Base-by-base conservation (phyloP, 2,797 vertebrate genomes). In the Uromys caudimaculatus region DNA sequence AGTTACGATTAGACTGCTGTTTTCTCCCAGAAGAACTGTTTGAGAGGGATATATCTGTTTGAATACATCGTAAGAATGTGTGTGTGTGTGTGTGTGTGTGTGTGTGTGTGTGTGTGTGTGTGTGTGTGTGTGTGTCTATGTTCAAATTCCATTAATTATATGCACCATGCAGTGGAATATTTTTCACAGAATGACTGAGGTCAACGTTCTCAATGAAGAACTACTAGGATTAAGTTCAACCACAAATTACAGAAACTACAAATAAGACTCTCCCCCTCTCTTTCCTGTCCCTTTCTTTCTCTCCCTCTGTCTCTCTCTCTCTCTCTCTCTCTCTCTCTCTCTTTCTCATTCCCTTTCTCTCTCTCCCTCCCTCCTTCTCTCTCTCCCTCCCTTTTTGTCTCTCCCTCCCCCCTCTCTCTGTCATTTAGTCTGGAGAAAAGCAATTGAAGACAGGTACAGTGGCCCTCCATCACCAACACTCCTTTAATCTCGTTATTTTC, bases 191-290 rank as follows among this genome's bases (percentile, higher is more conserved):
- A 73, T 75, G 23, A 2, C 21, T 47, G 54, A 76, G 24, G 24
- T 76, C 29, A 89, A 12, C 11, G 69, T 67, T 95, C 24, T 44
- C 41, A 58, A 21, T 62, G 67, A 35, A 83, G 13, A 44, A 47
- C 92, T 82, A 54, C 82, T 75, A 41, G 19, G 17, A 93, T 58
- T 76, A 87, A 95, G 6, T 85, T 88, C 32, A 90, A n/a, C 17
- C 52, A 35, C 35, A 78, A 83, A 96, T 73, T 38, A 81, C 17
- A 96, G 12, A 87, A 89, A 67, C 38, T 29, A 19, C 47, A 69
- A 94, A 47, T 75, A 79, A 92, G 24, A 73, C 27, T 24, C 27
- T 64, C 24, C 27, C 11, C 4, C 11, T 11, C 29, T 73, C n/a
- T 19, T 35, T 16, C n/a, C 16, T 71, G 16, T 38, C 67, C n/a